Conservation (phyloP, 2,888 invertebrate species). For the Phanerotoma sp. region DNA sequence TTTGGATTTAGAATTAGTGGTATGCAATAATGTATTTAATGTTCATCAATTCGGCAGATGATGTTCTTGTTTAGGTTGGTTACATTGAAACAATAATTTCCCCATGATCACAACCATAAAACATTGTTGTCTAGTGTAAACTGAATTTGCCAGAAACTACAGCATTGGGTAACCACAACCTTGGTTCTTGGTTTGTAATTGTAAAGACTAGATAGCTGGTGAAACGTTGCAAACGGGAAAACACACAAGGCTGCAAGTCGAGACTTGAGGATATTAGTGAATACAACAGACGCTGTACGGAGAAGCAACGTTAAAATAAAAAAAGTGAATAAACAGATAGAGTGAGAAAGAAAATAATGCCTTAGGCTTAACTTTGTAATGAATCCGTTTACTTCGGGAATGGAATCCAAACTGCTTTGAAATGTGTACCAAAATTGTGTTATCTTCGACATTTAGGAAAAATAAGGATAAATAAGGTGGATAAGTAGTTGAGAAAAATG, state of each 20-base stretch:
- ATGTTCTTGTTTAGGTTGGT: not conserved
- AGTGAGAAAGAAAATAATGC: slow-evolving; percentile 14
- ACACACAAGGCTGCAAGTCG: slow-evolving; percentile 19
- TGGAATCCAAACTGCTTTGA: slow-evolving; percentile 1
- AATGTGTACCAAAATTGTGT: slow-evolving; percentile 2
- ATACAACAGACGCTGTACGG: not conserved
- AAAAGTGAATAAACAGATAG: slow-evolving; percentile 2
- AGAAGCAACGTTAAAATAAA: slow-evolving; percentile 2
- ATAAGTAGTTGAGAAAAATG: not conserved
- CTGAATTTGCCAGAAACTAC: slow-evolving; percentile 11
- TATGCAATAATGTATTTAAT: too few species aligned
- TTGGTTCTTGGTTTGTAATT: slow-evolving; percentile 5
- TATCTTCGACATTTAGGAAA: slow-evolving; percentile 7
- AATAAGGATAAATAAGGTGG: too few species aligned
- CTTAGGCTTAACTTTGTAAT: slow-evolving; percentile 9
- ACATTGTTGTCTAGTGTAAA: slow-evolving; percentile 7
- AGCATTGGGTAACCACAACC: slow-evolving; percentile 8
- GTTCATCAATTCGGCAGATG: too few species aligned
- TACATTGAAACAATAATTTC: not conserved
- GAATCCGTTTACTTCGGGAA: slow-evolving; percentile 11
- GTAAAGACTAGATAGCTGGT: slow-evolving; percentile 9
- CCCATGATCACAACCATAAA: slow-evolving; percentile 5
- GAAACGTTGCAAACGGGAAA: slow-evolving; percentile 16
- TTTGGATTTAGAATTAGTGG: too few species aligned
- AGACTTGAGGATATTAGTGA: slow-evolving; percentile 21